These are phyloP conservation scores for Suillia variegata DNA, from an alignment of 2,888 invertebrate genomes.

Conservation along the genomic window DNA sequence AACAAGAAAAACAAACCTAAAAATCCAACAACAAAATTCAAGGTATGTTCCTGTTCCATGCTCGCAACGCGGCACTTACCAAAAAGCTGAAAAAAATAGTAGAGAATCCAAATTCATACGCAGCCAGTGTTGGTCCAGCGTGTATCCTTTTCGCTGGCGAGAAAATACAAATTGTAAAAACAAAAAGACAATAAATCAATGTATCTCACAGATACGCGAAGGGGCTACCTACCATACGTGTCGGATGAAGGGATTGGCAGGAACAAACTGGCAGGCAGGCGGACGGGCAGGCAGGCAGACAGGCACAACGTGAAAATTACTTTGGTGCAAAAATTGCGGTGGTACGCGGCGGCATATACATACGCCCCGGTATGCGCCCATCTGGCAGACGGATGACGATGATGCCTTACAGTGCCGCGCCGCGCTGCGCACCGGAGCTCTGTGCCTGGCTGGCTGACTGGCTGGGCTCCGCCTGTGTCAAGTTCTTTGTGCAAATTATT, in stretches of 20 bases:
- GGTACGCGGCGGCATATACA: neutral
- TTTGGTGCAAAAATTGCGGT: conserved; percentile 9
- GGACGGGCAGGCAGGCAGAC: neutral
- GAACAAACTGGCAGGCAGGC: conserved; percentile 21
- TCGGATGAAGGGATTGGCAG: neutral
- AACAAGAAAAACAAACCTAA: conserved; percentile 16
- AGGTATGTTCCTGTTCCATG: too few relatives aligned
- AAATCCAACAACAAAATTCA: conserved; percentile 10
- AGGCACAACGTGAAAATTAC: conserved; percentile 17
- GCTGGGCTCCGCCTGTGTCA: conserved; percentile 21
- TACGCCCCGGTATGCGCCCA: neutral
- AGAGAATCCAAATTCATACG: neutral
- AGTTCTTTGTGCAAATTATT: conserved; percentile 53
- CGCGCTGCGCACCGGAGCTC: neutral
- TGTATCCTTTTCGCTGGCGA: neutral
- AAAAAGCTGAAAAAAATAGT: too few relatives aligned
- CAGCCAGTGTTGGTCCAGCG: conserved; percentile 29
- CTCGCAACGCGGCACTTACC: too few relatives aligned
- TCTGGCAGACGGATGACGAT: neutral
- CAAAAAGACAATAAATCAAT: conserved; percentile 49
- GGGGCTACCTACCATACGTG: neutral
- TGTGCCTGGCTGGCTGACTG: conserved; percentile 2
- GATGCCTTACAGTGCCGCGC: neutral
- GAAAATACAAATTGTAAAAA: conserved; percentile 18
- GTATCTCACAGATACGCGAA: conserved; percentile 27